Evolutionary conservation across 2,888 invertebrate species (phyloP), one percentile per base, ranked within the genome.

Genomic region (Mesorhabditis belari): DNA sequence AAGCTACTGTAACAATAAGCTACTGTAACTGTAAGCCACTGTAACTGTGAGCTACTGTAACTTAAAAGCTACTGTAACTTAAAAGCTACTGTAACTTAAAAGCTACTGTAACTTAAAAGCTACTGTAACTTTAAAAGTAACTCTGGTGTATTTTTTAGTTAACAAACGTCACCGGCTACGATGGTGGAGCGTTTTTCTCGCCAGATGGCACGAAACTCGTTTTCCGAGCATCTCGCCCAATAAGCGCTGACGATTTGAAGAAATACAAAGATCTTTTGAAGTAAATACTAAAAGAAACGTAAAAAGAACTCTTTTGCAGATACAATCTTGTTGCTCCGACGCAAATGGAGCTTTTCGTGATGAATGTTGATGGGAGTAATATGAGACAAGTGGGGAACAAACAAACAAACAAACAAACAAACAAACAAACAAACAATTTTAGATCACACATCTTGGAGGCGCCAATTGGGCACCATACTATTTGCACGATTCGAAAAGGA

Each of bases 391-490:
- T 35, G 44, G n/a, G n/a, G n/a, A n/a, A n/a, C n/a, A n/a, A n/a
- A n/a, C n/a, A n/a, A n/a, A n/a, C n/a, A n/a, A n/a, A 35, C 12
- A 35, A n/a, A 35, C 12, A 35, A n/a, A 35, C 12, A 35, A 35
- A 35, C 12, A n/a, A n/a, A 35, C 44, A 35, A 35, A 12, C 35
- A 6, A 35, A 35, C n/a, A n/a, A 1, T 35, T 35, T 35, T n/a
- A 73, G 55, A 57, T 70, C 24, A 74, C 74, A 4, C 23, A 63
- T 2, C 58, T 76, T 24, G 69, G 69, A 23, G 66, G 61, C 23
- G 70, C 75, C 23, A 76, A 66, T 58, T 75, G 75, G 75, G 75
- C 75, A 0, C 75, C 75, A 1, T 75, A 69, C 59, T 75, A 70
- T 44, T 57, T 66, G 19, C 52, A 58, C 29, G 71, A 72, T 53